Percentiles rank a stretch among this genome's conserved stretches.
Evolutionary conservation across 2,888 invertebrate species (phyloP).

Genomic region (Drymonia ruficornis): DNA sequence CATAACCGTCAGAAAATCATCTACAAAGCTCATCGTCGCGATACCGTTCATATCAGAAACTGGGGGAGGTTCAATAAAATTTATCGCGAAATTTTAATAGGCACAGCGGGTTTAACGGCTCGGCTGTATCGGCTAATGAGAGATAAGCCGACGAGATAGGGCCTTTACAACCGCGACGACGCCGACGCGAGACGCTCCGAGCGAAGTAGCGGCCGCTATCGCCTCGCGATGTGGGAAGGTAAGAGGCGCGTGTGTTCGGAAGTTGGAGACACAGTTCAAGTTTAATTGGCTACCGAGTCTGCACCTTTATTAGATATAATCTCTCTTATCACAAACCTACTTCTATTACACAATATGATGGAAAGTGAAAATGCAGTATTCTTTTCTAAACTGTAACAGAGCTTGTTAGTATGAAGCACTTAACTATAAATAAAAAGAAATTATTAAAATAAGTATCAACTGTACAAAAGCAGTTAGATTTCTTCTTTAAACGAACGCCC

Average conservation of each 20-base stretch:
- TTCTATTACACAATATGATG: too few relatives aligned
- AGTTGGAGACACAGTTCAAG: neutral
- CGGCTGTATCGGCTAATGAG: slow-evolving; percentile 60
- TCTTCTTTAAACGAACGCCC: neutral
- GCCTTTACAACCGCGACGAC: slow-evolving; percentile 2
- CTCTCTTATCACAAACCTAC: neutral
- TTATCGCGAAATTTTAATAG: slow-evolving; percentile 61
- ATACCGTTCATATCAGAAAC: slow-evolving; percentile 22
- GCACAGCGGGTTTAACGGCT: slow-evolving; percentile 49
- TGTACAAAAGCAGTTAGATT: neutral
- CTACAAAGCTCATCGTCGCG: slow-evolving; percentile 36
- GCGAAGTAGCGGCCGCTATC: neutral
- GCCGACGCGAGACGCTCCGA: slow-evolving; percentile 2
- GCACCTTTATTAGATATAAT: neutral
- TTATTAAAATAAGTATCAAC: neutral
- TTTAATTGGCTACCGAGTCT: too few relatives aligned
- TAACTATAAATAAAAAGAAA: slow-evolving; percentile 1
- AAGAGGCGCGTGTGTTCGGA: neutral
- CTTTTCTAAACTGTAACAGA: neutral
- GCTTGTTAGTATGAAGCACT: neutral
- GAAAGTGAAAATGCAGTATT: too few relatives aligned
- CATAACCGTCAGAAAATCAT: slow-evolving; percentile 26
- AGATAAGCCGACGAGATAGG: slow-evolving; percentile 48
- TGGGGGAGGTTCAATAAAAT: slow-evolving; percentile 45
- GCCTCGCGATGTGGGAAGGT: neutral